phyloP scores from a whole-genome alignment of 2,113 vertebrate genomes.

The Thunnus maccoyii region DNA sequence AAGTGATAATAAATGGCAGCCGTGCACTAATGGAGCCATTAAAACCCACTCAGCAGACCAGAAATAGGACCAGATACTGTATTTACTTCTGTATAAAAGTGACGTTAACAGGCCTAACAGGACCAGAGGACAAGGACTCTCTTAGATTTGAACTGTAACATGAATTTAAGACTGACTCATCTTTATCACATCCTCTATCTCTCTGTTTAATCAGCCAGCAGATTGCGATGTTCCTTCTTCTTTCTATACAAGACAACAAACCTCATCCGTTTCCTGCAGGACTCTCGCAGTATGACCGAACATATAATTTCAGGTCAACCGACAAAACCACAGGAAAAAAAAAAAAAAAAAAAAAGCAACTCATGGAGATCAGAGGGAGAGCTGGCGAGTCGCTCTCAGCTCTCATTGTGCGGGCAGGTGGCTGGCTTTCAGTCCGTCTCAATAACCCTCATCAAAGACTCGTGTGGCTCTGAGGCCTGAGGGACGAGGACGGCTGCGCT shows the following conservation, averaged over 20 bases:
- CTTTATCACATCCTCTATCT: not conserved
- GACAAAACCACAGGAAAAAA: not conserved
- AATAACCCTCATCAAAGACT: slow-evolving; percentile 53
- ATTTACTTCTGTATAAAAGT: not conserved
- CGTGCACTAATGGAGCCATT: not conserved
- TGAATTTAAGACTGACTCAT: no score
- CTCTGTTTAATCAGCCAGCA: not conserved
- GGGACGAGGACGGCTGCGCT: not conserved
- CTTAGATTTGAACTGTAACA: not conserved
- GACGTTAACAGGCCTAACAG: no score
- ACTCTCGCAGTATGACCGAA: not conserved
- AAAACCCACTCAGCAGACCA: not conserved
- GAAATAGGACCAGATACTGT: no score
- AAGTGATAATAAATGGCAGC: not conserved
- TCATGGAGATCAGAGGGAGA: slow-evolving; percentile 31
- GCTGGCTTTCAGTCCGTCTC: slow-evolving; percentile 51
- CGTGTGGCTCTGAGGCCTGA: slow-evolving; percentile 9
- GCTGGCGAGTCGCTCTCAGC: slow-evolving; percentile 10
- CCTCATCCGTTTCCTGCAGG: not conserved
- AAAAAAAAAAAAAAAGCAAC: no score
- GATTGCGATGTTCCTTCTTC: not conserved
- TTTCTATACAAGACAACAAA: not conserved
- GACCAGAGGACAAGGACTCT: not conserved
- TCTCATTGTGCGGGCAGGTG: slow-evolving; percentile 56
- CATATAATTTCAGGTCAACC: slow-evolving; percentile 39